A percentile compares a stretch with the other conserved stretches of the same genome.
These are phyloP conservation scores for Psettodes erumei DNA, from an alignment of 2,113 vertebrate species.

Conservation along the genomic window DNA sequence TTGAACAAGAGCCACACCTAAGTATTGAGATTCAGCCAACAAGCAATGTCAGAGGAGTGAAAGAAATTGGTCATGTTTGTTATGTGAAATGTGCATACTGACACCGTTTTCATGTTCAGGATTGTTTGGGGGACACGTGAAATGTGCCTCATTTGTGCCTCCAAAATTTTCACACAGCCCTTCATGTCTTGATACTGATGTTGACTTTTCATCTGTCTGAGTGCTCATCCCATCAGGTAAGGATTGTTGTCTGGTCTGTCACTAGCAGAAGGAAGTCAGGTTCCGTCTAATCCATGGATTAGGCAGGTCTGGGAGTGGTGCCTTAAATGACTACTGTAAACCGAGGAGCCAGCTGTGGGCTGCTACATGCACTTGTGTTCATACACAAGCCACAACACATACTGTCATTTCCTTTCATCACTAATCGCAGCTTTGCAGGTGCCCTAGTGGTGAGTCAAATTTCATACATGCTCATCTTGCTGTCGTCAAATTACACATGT, in stretches of 20 bases:
- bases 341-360: conserved; percentile 16
- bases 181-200: conserved; percentile 1
- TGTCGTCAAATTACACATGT: background rate
- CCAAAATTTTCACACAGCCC: background rate
- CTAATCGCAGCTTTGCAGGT: conserved; percentile 61
- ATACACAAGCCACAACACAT: conserved; percentile 51
- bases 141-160: background rate
- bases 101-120: background rate
- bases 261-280: conserved; percentile 26
- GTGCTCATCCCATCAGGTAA: background rate
- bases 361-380: conserved; percentile 21
- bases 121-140: too few relatives aligned
- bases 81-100: background rate
- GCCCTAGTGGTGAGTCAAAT: conserved; percentile 24
- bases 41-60: background rate
- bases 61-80: background rate
- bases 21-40: conserved; percentile 24
- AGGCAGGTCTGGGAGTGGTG: conserved; percentile 57
- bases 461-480: background rate
- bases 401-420: conserved; percentile 65
- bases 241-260: conserved; percentile 30
- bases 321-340: conserved; percentile 62
- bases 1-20: conserved; percentile 52
- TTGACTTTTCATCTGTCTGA: conserved; percentile 9
- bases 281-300: conserved; percentile 57